Evolutionary conservation across 2,797 vertebrate species (phyloP), one percentile per base, ranked within the genome.

Genomic region (Sebastes miniatus): DNA sequence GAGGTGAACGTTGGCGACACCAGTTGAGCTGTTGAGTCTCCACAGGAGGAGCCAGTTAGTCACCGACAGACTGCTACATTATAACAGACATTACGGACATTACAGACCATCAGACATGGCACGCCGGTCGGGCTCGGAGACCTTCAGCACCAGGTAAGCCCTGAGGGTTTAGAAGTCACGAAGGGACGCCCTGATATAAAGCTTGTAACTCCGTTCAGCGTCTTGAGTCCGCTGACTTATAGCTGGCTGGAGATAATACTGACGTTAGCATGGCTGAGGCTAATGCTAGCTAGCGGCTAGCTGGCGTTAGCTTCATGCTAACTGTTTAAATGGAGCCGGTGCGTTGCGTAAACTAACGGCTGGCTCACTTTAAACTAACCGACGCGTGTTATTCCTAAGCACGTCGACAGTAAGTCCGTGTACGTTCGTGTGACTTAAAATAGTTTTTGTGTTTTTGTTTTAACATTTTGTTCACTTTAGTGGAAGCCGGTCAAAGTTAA

Each of bases 31-130:
- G 11, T 20, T 3, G 9, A 11, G 74, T 57, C 64, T 62, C 25
- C 18, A 11, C 73, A 81, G 90, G 87, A 88, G 88, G 89, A 80
- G 90, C 82, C 12, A 6, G 12, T 14, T 61, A 80, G 73, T 2
- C n/a, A 0, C 24, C 10, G 13, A 31, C 5, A 34, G 32, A 63
- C 58, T 34, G 73, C 76, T 18, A 47, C 67, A 24, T 1, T 36
- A 13, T 36, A 36, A 36, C 36, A 36, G 11, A 36, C 36, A 36
- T 36, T 13, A 12, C 36, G 13, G 34, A 13, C 36, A 36, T 12
- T 5, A 36, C 34, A 36, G 58, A 52, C 65, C 29, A 52, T 12
- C 43, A 39, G 12, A 34, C 1, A 83, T 78, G 84, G 9, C 16
- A n/a, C 66, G 3, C 52, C 20, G 39, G 31, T 59, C 22, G 13